Conservation (phyloP, 2,797 vertebrate species). For the Leptodactylus fallax region DNA sequence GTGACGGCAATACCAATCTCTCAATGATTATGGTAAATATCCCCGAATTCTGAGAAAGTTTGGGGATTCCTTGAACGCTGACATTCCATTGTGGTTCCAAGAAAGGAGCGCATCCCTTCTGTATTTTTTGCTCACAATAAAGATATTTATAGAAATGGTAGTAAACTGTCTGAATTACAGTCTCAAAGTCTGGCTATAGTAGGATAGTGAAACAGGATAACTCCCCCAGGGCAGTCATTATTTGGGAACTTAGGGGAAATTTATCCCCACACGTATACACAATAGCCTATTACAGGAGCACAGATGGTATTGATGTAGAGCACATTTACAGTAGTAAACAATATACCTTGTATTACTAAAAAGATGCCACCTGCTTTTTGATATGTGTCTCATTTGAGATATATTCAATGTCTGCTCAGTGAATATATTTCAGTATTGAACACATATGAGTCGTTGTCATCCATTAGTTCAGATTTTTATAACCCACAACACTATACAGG, state of each 20-base stretch:
- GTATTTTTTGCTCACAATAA: no score
- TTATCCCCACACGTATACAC: neutral
- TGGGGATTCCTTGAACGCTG: no score
- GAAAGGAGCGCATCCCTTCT: no score
- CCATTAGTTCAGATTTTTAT: neutral
- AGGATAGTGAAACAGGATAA: neutral
- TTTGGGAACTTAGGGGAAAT: neutral
- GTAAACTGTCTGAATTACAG: neutral
- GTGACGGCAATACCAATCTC: no score
- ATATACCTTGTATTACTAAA: neutral
- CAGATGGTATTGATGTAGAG: conserved; percentile 16
- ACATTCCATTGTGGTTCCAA: no score
- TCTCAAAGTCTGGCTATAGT: neutral
- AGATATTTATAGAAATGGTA: neutral
- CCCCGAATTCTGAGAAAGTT: no score
- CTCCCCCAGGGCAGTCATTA: conserved; percentile 11
- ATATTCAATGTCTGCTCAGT: neutral
- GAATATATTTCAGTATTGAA: neutral
- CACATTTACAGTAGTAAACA: neutral
- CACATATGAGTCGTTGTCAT: neutral
- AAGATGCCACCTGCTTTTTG: neutral
- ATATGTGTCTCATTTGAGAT: neutral
- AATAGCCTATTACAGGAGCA: neutral
- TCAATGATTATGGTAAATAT: no score
- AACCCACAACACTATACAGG: neutral